Conservation (phyloP, 1,140 invertebrate species). For the Tribolium castaneum region DNA sequence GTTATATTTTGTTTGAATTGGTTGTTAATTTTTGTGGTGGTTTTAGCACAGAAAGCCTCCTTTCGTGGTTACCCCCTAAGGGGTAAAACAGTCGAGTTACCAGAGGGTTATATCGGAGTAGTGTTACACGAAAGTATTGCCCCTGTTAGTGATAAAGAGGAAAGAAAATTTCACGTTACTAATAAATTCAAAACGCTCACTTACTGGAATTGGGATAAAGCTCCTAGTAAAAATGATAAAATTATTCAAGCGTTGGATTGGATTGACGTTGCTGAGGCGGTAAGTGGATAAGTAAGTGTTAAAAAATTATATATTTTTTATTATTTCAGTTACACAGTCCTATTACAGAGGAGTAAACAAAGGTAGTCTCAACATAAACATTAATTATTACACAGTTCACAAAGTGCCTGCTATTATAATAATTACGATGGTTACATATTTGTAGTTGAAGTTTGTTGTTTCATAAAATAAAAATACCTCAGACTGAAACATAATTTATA, state of each 20-base stretch:
- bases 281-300: slow-evolving; percentile 58
- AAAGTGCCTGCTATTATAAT: slow-evolving; percentile 5
- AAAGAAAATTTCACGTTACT: slow-evolving; percentile 72
- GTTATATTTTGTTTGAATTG: slow-evolving; percentile 34
- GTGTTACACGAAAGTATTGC: slow-evolving; percentile 73
- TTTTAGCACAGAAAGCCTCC: slow-evolving; percentile 66
- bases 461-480: too few relatives aligned
- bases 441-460: too few relatives aligned
- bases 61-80: slow-evolving; percentile 78
- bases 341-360: slow-evolving; percentile 35
- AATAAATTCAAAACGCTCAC: slow-evolving; percentile 74
- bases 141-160: slow-evolving; percentile 69
- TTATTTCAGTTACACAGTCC: slow-evolving; percentile 44
- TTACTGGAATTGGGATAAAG: slow-evolving; percentile 85
- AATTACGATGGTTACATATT: not conserved
- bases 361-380: not conserved
- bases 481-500: too few relatives aligned
- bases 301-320: slow-evolving; percentile 12
- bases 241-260: slow-evolving; percentile 76
- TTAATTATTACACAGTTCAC: not conserved
- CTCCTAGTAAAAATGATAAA: slow-evolving; percentile 76
- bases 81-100: slow-evolving; percentile 71
- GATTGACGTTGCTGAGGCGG: slow-evolving; percentile 80
- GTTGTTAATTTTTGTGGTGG: slow-evolving; percentile 25
- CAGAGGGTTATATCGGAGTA: slow-evolving; percentile 75